Conservation (phyloP, 1,140 invertebrate genomes). For the Agrypnia vestita region DNA sequence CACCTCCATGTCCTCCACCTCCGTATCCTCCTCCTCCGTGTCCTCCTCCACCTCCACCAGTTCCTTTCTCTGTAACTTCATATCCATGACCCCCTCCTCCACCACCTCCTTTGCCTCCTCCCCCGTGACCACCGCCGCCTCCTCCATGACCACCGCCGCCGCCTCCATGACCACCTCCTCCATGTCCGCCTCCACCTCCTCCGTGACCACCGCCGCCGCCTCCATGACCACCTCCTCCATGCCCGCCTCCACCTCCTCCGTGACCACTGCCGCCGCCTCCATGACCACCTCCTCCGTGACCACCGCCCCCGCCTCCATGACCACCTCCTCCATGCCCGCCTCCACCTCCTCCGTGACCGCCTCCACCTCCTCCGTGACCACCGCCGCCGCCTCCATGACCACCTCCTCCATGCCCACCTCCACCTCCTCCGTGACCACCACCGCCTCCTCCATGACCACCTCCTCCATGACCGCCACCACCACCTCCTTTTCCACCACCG, state of each 20-base stretch:
- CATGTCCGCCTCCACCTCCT: slow-evolving; percentile 29
- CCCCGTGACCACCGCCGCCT: slow-evolving; percentile 37
- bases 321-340: too few species aligned
- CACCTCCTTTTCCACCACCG: slow-evolving; percentile 29
- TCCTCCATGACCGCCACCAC: slow-evolving; percentile 73
- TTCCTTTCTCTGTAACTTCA: slow-evolving; percentile 70
- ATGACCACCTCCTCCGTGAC: slow-evolving; percentile 35
- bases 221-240: slow-evolving; percentile 37
- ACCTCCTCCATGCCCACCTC: slow-evolving; percentile 33
- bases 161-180: slow-evolving; percentile 5
- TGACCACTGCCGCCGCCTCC: slow-evolving; percentile 42
- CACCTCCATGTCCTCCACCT: slow-evolving; percentile 17
- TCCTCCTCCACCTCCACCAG: slow-evolving; percentile 21
- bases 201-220: slow-evolving; percentile 9
- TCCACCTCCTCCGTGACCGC: too few species aligned
- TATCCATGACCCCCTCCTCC: slow-evolving; percentile 65
- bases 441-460: slow-evolving; percentile 72
- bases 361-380: slow-evolving; percentile 37
- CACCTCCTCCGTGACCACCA: too few species aligned
- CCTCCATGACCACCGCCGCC: slow-evolving; percentile 50
- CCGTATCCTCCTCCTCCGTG: slow-evolving; percentile 1
- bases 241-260: slow-evolving; percentile 46
- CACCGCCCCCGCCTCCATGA: slow-evolving; percentile 24
- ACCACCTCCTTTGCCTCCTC: slow-evolving; percentile 7
- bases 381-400: slow-evolving; percentile 28